Base-by-base conservation (phyloP, 2,888 invertebrate genomes). In the Oligia strigilis region DNA sequence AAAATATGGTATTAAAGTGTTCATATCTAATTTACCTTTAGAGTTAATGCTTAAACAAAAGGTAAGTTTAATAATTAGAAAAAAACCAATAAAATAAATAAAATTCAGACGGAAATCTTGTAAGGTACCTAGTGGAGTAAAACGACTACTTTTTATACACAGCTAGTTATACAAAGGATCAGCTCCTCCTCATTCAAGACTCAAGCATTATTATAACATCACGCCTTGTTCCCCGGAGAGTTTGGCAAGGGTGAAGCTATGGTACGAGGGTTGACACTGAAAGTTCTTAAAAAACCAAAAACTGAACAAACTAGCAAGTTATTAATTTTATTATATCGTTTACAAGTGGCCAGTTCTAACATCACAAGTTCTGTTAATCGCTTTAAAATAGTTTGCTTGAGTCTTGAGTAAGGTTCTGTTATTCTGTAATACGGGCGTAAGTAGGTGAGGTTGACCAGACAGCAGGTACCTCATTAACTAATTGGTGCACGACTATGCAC, bases 401-500 rank as follows among this genome's bases (percentile, higher is more conserved):
- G 65, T 36, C 5, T 40, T 65, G 43, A 67, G 43, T 67, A 40
- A 67, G n/a, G n/a, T 43, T n/a, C 17, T 43, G 14, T 43, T 46
- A 46, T 69, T n/a, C 17, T 43, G 14, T 43, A 69, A 46, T 69
- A n/a, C 17, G 17, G 17, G n/a, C 17, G 4, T 1, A 19, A 49
- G 19, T 49, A 19, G 29, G 13, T 70, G 29, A 49, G 9, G 6
- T 46, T 29, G 49, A 23, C 4, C 14, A 71, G 58, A 55, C 8
- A 29, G 14, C 36, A 4, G 70, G 36, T 23, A 8, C 77, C 23
- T 11, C 55, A 76, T 76, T 58, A n/a, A 14, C 14, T 58, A 58
- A 78, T 72, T 40, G 23, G 62, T 58, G 23, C 62, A 79, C 85
- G 67, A 78, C 9, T 19, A 0, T 40, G 9, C 80, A 55, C 55